Evolutionary conservation across 2,113 vertebrate genomes (phyloP).

Genomic region (Osmerus eperlanus): DNA sequence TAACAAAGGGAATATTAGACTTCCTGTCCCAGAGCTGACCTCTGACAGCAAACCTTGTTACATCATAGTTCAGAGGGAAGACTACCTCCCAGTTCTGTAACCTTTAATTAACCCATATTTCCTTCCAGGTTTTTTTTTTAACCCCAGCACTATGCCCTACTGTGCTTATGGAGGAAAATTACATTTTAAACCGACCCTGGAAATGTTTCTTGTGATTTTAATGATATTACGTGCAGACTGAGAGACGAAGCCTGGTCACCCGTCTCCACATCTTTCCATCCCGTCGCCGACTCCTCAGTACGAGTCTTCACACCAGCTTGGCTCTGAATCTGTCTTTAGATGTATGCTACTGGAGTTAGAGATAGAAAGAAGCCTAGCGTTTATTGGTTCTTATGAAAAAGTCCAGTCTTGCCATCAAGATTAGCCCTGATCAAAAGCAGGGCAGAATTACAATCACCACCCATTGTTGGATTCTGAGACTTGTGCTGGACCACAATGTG

Average conservation of each 20-base stretch:
- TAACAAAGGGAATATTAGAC: neutral
- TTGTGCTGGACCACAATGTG: slow-evolving; percentile 14
- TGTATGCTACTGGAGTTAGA: too few relatives aligned
- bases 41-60: slow-evolving; percentile 6
- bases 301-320: too few relatives aligned
- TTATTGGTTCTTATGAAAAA: neutral
- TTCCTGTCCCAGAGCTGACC: neutral
- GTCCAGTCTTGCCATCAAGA: slow-evolving; percentile 13
- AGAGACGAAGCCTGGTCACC: slow-evolving; percentile 26
- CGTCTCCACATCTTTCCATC: slow-evolving; percentile 3
- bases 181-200: slow-evolving; percentile 32
- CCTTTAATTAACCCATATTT: slow-evolving; percentile 32
- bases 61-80: slow-evolving; percentile 9
- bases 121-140: slow-evolving; percentile 5
- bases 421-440: slow-evolving; percentile 37
- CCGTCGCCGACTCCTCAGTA: neutral
- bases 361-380: too few relatives aligned
- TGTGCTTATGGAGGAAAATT: slow-evolving; percentile 38
- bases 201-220: slow-evolving; percentile 53
- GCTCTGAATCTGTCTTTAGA: too few relatives aligned
- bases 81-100: slow-evolving; percentile 12
- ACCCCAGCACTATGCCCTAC: slow-evolving; percentile 21
- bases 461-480: slow-evolving; percentile 14
- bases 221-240: slow-evolving; percentile 31
- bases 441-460: slow-evolving; percentile 29